Evolutionary conservation across 1,140 invertebrate genomes (phyloP).

Genomic region (Aporrectodea caliginosa): DNA sequence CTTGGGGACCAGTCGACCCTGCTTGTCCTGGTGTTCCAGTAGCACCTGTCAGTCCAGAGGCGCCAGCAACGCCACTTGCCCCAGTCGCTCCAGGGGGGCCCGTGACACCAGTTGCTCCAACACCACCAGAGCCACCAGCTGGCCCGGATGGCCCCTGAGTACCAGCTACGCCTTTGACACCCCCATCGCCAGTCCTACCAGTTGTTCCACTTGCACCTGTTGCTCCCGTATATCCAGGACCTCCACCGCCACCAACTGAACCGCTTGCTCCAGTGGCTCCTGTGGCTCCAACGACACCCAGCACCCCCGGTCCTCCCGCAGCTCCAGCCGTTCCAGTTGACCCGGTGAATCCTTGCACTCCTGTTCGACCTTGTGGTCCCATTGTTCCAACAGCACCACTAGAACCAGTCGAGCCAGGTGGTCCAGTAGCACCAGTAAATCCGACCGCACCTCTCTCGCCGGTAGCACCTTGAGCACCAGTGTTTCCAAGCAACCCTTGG

Average conservation of each 20-base stretch:
- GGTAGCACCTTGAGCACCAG: background rate
- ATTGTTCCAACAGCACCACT: conserved; percentile 3
- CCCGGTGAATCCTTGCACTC: conserved; percentile 12
- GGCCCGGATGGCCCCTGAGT: background rate
- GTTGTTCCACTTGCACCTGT: background rate
- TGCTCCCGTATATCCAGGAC: background rate
- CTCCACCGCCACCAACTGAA: background rate
- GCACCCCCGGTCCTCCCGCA: background rate
- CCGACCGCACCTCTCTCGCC: conserved; percentile 8
- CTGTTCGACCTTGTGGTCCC: conserved; percentile 12
- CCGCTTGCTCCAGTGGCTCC: conserved; percentile 16
- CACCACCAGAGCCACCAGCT: background rate
- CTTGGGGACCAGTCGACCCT: background rate
- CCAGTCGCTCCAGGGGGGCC: conserved; percentile 6
- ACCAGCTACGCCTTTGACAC: background rate
- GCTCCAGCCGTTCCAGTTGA: background rate
- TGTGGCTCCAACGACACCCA: background rate
- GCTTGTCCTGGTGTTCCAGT: conserved; percentile 1
- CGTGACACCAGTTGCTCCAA: conserved; percentile 6
- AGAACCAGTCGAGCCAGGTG: conserved; percentile 3
- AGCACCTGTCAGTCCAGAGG: background rate
- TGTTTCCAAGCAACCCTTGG: too few relatives aligned
- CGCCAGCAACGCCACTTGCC: background rate
- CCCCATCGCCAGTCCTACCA: background rate
- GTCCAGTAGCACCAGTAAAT: background rate